Base-by-base conservation (phyloP, 2,888 invertebrate species). In the Diadegma fenestrale region DNA sequence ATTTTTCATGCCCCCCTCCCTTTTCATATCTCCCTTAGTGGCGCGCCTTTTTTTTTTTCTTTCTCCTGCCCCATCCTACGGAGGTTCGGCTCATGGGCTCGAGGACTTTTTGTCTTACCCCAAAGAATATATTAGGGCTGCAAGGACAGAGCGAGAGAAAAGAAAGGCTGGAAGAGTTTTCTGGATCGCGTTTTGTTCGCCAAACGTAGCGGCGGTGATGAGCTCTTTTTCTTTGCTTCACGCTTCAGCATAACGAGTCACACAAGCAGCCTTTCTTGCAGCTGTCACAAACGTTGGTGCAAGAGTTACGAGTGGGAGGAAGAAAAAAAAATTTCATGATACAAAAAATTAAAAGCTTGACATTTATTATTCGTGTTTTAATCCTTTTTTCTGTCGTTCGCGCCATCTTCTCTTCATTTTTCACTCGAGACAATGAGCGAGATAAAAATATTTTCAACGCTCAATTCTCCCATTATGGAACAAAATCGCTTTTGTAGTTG, bases 241-340 rank as follows among this genome's bases (percentile, higher is more conserved):
- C n/a, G 51, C 10, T 61, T 71, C 61, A 14, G 45, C 68, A 75
- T 48, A 75, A 51, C 68, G 64, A 63, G 73, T 63, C 79, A 68
- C 79, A 69, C 41, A 78, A 69, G 48, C 68, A 66, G 84, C 84
- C 86, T 84, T 89, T 80, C 78, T 64, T 77, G 48, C 37, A 43
- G 26, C 66, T 75, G 75, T 54, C 75, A 80, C 66, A 37, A 54
- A 17, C 73, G 79, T 61, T 79, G 51, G 63, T 69, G 75, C 68
- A 83, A 79, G 73, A 69, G 79, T 79, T 63, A 78, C 61, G 63
- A 79, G 75, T 79, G 43, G 33, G 17, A 63, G 73, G 45, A 26
- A 66, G 58, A 68, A 54, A 66, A 68, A 68, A 54, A 63, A 30
- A 30, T 26, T 66, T 63, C 0, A 14, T 12, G 43, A 14, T 48